Percentiles rank a stretch among this genome's conserved stretches.
These are phyloP conservation scores for Bryconaethiops microstoma DNA, from an alignment of 2,797 vertebrate genomes.

Conservation along the genomic window DNA sequence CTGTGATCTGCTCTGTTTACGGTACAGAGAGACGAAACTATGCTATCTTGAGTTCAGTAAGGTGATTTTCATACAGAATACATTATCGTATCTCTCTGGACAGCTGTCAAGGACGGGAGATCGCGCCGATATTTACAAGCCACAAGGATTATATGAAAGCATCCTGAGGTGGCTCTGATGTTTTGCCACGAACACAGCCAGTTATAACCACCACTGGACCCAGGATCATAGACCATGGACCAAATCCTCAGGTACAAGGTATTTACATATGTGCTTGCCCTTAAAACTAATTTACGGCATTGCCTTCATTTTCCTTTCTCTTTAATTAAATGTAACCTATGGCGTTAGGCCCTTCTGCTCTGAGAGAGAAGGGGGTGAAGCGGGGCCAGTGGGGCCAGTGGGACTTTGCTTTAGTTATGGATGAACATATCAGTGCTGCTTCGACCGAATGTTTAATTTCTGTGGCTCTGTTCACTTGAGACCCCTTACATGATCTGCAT, in stretches of 20 bases:
- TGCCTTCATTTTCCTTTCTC: background rate
- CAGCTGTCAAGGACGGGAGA: conserved; percentile 37
- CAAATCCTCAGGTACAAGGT: conserved; percentile 9
- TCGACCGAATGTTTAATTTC: conserved; percentile 27
- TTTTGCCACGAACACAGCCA: conserved; percentile 17
- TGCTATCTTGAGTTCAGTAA: conserved; percentile 37
- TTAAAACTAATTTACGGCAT: conserved; percentile 7
- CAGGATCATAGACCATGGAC: conserved; percentile 20
- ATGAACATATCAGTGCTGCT: conserved; percentile 13
- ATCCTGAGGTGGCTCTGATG: conserved; percentile 41
- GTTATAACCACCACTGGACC: conserved; percentile 10
- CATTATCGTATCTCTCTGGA: conserved; percentile 42
- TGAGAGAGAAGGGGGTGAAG: background rate
- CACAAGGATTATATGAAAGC: conserved; percentile 31
- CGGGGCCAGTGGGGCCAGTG: background rate
- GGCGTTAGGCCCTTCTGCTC: background rate
- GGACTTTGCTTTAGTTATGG: conserved; percentile 17
- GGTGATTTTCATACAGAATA: conserved; percentile 41
- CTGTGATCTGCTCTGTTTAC: conserved; percentile 13
- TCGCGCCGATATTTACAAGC: conserved; percentile 36
- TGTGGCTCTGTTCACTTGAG: conserved; percentile 30
- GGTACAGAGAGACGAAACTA: conserved; percentile 20
- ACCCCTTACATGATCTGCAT: conserved; percentile 30
- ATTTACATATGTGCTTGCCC: background rate
- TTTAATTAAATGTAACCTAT: conserved; percentile 30